Percentiles rank a stretch among this genome's conserved stretches.
phyloP scores from a whole-genome alignment of 1,140 invertebrate species.

The Pseudobourletiella spinata region DNA sequence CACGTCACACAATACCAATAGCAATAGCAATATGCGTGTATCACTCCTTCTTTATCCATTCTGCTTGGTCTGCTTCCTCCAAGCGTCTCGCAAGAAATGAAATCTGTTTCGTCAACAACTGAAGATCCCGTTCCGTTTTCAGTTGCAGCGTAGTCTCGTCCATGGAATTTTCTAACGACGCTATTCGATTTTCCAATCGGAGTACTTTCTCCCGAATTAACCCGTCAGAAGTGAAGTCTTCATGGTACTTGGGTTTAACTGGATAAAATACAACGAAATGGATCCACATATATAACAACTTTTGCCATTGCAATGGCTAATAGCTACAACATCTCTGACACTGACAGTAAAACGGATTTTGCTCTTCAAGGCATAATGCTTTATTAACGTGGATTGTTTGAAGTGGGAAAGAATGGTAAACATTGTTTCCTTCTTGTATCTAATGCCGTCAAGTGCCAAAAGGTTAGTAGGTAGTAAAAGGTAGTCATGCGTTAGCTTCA shows the following conservation, averaged over 20 bases:
- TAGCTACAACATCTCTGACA: too few relatives aligned
- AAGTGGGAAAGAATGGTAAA: too few relatives aligned
- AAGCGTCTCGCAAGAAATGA: slow-evolving; percentile 22
- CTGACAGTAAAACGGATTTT: too few relatives aligned
- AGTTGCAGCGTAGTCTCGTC: slow-evolving; percentile 13
- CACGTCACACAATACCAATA: too few relatives aligned
- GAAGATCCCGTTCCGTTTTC: slow-evolving; percentile 30
- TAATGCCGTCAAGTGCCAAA: too few relatives aligned
- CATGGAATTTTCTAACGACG: slow-evolving; percentile 19
- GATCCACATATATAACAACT: too few relatives aligned
- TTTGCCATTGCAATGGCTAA: too few relatives aligned
- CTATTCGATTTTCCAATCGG: slow-evolving; percentile 21
- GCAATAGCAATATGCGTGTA: too few relatives aligned
- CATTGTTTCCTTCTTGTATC: too few relatives aligned
- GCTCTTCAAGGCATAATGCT: too few relatives aligned
- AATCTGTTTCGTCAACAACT: slow-evolving; percentile 30
- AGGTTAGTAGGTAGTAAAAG: too few relatives aligned
- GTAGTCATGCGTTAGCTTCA: neutral
- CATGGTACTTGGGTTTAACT: slow-evolving; percentile 27
- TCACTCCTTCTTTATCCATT: slow-evolving; percentile 23
- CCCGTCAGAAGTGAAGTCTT: slow-evolving; percentile 10
- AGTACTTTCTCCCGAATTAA: slow-evolving; percentile 20
- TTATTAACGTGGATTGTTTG: too few relatives aligned
- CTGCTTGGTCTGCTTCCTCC: slow-evolving; percentile 30
- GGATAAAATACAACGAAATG: slow-evolving; percentile 2